These are phyloP conservation scores for Reticulitermes speratus DNA, from an alignment of 1,140 invertebrate species.

Conservation along the genomic window DNA sequence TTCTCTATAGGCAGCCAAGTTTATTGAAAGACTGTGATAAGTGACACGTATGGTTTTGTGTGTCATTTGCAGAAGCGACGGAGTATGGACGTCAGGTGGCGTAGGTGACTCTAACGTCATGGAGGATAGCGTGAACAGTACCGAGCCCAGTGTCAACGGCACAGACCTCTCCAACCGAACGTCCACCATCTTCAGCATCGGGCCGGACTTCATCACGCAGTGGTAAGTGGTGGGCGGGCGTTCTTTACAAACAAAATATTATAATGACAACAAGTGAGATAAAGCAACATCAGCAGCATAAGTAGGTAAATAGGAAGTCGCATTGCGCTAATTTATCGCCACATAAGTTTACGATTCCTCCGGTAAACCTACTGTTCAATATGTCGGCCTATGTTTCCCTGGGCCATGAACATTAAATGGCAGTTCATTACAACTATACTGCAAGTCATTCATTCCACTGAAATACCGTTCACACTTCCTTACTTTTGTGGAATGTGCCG, in stretches of 20 bases:
- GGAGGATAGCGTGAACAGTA: conserved; percentile 45
- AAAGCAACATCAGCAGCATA: background rate
- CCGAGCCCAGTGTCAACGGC: conserved; percentile 45
- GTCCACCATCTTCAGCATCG: conserved; percentile 63
- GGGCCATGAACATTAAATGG: no score
- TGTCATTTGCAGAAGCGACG: conserved; percentile 32
- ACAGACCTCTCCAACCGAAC: conserved; percentile 53
- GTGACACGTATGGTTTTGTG: background rate
- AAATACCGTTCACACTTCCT: no score
- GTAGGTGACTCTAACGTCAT: conserved; percentile 30
- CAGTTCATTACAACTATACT: no score
- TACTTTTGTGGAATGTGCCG: no score
- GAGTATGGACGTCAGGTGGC: conserved; percentile 37
- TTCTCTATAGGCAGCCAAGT: no score
- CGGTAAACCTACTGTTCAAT: no score
- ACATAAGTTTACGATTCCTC: no score
- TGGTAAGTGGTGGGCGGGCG: conserved; percentile 58
- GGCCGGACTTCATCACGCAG: conserved; percentile 64
- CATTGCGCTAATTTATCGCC: no score
- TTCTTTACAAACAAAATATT: background rate
- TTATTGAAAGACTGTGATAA: no score
- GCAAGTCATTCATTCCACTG: no score
- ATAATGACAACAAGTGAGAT: background rate
- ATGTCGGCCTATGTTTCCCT: no score
- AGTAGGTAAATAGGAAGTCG: background rate